These are phyloP conservation scores for Agrotis segetum DNA, from an alignment of 2,888 invertebrate species.

Conservation along the genomic window DNA sequence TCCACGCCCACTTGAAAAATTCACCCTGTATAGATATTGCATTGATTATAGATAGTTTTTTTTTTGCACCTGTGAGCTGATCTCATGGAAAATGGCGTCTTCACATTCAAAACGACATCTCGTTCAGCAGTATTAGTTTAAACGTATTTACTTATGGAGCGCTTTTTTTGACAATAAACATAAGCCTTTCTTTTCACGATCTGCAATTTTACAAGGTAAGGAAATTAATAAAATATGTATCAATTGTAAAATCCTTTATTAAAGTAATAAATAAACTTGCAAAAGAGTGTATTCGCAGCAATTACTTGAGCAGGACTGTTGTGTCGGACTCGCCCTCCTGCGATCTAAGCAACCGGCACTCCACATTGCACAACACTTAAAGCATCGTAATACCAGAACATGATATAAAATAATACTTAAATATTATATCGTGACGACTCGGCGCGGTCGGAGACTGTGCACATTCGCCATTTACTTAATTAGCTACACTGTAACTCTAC, in stretches of 20 bases:
- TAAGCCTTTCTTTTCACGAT: too few species aligned
- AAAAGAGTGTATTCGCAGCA: constrained; percentile 85
- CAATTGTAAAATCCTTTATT: constrained; percentile 87
- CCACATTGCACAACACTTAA: constrained; percentile 79
- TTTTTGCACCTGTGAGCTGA: not conserved
- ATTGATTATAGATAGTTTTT: not conserved
- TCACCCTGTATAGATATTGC: too few species aligned
- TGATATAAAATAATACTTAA: constrained; percentile 75
- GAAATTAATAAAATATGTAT: constrained; percentile 44
- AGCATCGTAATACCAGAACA: constrained; percentile 78
- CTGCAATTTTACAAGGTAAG: not conserved
- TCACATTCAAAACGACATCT: too few species aligned
- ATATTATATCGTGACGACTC: constrained; percentile 57
- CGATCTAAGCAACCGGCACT: constrained; percentile 74
- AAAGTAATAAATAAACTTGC: constrained; percentile 90
- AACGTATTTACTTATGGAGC: too few species aligned
- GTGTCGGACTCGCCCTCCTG: constrained; percentile 60
- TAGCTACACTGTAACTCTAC: constrained; percentile 32
- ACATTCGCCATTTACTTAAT: constrained; percentile 51
- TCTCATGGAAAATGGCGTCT: not conserved
- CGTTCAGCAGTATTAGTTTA: too few species aligned
- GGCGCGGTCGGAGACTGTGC: constrained; percentile 64
- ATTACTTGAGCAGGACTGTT: constrained; percentile 81
- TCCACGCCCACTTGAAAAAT: too few species aligned
- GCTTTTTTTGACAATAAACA: too few species aligned